A percentile compares a stretch with the other conserved stretches of the same genome.
These are phyloP conservation scores for Centropus unirufus DNA, from an alignment of 2,113 vertebrate species.

Conservation along the genomic window DNA sequence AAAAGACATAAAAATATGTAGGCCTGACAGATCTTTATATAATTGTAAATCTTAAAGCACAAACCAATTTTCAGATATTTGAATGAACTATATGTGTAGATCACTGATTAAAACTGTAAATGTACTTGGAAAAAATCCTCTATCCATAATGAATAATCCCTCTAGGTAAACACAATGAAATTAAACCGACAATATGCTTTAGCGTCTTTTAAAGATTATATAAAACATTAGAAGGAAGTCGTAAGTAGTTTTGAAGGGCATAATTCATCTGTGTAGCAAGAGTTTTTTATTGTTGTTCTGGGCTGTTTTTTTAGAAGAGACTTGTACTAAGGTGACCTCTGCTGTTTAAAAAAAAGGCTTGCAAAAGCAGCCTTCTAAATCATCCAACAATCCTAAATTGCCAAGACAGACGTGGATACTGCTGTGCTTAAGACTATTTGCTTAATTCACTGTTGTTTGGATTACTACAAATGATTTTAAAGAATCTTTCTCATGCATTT, in stretches of 20 bases:
- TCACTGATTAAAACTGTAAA: conserved; percentile 24
- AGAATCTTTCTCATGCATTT: conserved; percentile 65
- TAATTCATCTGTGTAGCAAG: conserved; percentile 61
- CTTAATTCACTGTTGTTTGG: conserved; percentile 73
- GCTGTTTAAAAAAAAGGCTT: conserved; percentile 78
- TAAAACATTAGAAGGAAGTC: conserved; percentile 63
- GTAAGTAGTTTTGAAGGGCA: conserved; percentile 51
- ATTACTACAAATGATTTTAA: conserved; percentile 72
- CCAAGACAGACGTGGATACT: conserved; percentile 64
- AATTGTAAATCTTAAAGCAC: conserved; percentile 42
- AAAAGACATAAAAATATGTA: conserved; percentile 26
- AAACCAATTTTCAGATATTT: conserved; percentile 37
- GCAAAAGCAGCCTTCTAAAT: conserved; percentile 72
- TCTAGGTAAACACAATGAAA: conserved; percentile 33
- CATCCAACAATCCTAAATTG: conserved; percentile 70
- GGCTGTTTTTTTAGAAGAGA: conserved; percentile 52
- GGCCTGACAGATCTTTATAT: conserved; percentile 19
- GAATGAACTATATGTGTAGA: conserved; percentile 10
- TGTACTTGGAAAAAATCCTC: neutral
- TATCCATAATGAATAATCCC: neutral
- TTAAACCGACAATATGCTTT: neutral
- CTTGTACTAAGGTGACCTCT: conserved; percentile 84
- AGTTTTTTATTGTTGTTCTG: conserved; percentile 32
- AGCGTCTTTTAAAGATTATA: neutral
- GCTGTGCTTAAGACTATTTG: conserved; percentile 73